Evolutionary conservation across 2,113 vertebrate genomes (phyloP).

Genomic region (Prunella fulvescens): DNA sequence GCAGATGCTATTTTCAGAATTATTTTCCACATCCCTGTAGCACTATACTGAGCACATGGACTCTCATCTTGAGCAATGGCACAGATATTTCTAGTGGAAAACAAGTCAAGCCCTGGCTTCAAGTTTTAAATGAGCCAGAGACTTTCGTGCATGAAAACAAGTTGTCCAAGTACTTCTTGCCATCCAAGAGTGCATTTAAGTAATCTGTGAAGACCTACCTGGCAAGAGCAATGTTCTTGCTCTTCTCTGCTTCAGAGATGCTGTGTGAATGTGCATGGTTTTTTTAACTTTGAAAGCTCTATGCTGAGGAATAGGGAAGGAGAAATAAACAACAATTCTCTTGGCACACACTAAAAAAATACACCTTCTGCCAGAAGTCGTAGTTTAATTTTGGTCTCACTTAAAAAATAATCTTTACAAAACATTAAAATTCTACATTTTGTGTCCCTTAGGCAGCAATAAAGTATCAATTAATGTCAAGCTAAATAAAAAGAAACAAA

Average conservation of each 20-base stretch:
- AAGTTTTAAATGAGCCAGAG: neutral
- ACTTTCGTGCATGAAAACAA: neutral
- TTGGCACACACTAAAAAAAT: neutral
- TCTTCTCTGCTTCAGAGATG: neutral
- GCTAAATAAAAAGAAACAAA: neutral
- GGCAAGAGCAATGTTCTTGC: neutral
- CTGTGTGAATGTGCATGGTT: neutral
- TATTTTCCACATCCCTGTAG: neutral
- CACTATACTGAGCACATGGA: rapidly evolving
- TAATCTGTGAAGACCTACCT: neutral
- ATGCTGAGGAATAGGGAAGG: neutral
- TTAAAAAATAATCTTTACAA: constrained; percentile 30
- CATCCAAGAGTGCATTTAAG: neutral
- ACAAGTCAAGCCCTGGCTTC: neutral
- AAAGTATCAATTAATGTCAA: neutral
- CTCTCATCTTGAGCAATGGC: neutral
- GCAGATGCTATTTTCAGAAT: neutral
- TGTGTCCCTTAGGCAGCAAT: neutral
- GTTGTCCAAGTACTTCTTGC: neutral
- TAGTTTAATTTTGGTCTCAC: neutral
- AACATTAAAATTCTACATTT: neutral
- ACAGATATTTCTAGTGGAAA: neutral
- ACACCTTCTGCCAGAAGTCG: neutral
- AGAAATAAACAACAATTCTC: neutral
- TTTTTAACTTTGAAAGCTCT: neutral